Percentiles rank a stretch among this genome's conserved stretches.
phyloP scores from a whole-genome alignment of 2,113 vertebrate species.

The Piaya cayana region DNA sequence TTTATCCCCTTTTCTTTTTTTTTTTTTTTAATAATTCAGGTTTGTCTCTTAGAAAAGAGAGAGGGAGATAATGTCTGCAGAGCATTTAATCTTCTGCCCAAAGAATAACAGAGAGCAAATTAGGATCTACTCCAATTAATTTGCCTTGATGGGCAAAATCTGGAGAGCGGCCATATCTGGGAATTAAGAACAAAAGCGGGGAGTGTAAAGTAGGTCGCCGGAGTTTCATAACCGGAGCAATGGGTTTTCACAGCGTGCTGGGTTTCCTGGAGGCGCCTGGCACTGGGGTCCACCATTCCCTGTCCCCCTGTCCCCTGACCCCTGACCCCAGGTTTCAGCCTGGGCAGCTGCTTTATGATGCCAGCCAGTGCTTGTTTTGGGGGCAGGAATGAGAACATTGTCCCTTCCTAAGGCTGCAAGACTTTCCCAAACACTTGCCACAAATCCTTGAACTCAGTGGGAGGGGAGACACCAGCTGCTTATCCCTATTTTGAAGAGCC shows the following conservation, averaged over 20 bases:
- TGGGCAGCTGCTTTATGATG: background rate
- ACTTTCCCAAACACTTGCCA: background rate
- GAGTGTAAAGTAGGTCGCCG: conserved; percentile 75
- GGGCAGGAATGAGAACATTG: rapidly evolving
- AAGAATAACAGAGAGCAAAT: conserved; percentile 77
- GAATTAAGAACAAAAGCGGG: conserved; percentile 75
- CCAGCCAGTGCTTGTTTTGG: rapidly evolving
- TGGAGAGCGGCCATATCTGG: conserved; percentile 70
- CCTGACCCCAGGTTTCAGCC: rapidly evolving
- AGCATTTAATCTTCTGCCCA: conserved; percentile 78
- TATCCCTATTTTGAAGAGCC: rapidly evolving
- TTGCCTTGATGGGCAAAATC: conserved; percentile 68
- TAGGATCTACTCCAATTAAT: conserved; percentile 73
- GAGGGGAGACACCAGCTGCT: rapidly evolving
- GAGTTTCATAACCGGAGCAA: conserved; percentile 49
- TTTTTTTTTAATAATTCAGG: conserved; percentile 9
- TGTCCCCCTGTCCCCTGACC: rapidly evolving
- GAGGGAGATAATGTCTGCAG: conserved; percentile 71
- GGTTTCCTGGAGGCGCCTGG: rapidly evolving
- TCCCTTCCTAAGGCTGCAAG: rapidly evolving
- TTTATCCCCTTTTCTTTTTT: background rate
- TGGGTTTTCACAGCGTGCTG: background rate
- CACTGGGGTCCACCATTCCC: rapidly evolving
- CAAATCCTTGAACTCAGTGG: background rate
- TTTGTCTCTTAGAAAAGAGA: conserved; percentile 15